Percentiles rank a stretch among this genome's conserved stretches.
These are phyloP conservation scores for Philereme vetulata DNA, from an alignment of 2,888 invertebrate species.

Conservation along the genomic window DNA sequence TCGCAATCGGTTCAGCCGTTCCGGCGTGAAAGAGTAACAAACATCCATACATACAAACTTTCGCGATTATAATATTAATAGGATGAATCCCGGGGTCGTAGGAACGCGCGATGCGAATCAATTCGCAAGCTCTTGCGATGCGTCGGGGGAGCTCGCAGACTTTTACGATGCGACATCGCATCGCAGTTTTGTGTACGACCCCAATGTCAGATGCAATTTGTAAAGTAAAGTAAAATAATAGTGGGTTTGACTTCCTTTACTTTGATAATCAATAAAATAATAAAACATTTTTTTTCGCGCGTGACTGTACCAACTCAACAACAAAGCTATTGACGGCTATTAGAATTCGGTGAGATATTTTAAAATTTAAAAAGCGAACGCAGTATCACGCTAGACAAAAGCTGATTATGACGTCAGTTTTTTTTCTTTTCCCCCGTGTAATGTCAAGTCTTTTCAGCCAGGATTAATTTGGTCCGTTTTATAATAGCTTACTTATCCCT, in stretches of 20 bases:
- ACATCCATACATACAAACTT: no score
- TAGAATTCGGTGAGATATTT: conserved; percentile 71
- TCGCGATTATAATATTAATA: no score
- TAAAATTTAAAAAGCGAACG: conserved; percentile 73
- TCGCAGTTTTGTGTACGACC: no score
- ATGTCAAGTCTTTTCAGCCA: conserved; percentile 72
- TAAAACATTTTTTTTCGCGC: conserved; percentile 12
- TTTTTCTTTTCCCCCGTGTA: conserved; percentile 66
- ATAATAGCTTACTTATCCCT: conserved; percentile 81
- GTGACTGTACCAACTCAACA: conserved; percentile 35
- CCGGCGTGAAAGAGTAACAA: no score
- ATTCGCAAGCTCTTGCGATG: no score
- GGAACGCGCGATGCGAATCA: no score
- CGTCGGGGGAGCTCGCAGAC: no score
- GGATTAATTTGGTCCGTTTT: conserved; percentile 81
- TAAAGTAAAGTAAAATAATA: background rate
- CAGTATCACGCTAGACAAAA: conserved; percentile 80
- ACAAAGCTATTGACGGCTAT: conserved; percentile 43
- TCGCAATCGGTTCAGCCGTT: no score
- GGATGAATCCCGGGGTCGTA: no score
- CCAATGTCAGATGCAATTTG: background rate
- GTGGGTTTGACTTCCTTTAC: no score
- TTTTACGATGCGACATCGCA: no score
- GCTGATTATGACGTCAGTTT: conserved; percentile 82
- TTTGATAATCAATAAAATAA: background rate